Evolutionary conservation across 2,888 invertebrate species (phyloP), one percentile per base, ranked within the genome.

Genomic region (Ophonus ardosiacus): DNA sequence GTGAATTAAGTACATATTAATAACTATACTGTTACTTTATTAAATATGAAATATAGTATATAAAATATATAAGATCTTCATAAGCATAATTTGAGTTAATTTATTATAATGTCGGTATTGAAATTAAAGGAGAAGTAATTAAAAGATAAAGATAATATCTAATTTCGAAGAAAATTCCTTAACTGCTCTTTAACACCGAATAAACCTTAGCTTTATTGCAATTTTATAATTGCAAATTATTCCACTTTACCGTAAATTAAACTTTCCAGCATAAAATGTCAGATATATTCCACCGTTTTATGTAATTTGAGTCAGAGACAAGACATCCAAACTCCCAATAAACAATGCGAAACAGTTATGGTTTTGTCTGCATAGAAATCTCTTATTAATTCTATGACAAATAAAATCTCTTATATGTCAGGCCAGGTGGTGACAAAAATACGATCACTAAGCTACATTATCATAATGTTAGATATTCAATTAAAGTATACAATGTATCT

Each of bases 261-360:
- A 68, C 68, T 68, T 68, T 68, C 68, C n/a, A 68, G 31, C 68
- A 68, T 68, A 68, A 68, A 38, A 38, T 38, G 10, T n/a, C 10
- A 68, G 15, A 38, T 31, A 31, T 68, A 68, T 68, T n/a, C 31
- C n/a, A 68, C n/a, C 15, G 38, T 68, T 68, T 68, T n/a, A 68
- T 68, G 38, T 38, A 68, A 68, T 68, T 38, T 68, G 68, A 68
- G 68, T 68, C 68, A 68, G 38, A 31, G 38, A 15, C 38, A n/a
- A 31, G 38, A 15, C 15, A n/a, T 31, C 38, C n/a, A 38, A 65
- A n/a, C 38, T 38, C 31, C 15, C 38, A 13, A 68, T 68, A 68
- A 68, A 68, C 68, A 68, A 68, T 68, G 68, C 38, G 38, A 68
- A 38, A 68, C 68, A 68, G 68, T 68, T 68, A 68, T 68, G 38